Conservation (phyloP, 2,888 invertebrate genomes). For the Folsomia candida region DNA sequence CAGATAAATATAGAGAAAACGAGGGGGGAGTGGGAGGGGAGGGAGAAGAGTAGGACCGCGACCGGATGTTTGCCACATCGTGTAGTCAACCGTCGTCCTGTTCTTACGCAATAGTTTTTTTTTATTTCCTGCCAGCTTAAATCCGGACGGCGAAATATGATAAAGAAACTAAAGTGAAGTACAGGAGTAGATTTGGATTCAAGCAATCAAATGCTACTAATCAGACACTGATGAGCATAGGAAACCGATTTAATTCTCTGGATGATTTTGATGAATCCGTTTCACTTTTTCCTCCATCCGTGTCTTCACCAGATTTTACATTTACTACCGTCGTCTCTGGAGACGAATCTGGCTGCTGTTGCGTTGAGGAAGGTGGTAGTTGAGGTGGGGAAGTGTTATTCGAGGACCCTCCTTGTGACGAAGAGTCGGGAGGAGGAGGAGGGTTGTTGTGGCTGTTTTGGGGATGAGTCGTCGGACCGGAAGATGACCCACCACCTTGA, state of each 20-base stretch:
- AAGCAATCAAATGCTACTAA: no score
- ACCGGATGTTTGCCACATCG: no score
- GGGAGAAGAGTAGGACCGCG: no score
- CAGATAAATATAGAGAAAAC: no score
- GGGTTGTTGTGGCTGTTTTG: not conserved
- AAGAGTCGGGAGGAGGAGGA: slow-evolving; percentile 1
- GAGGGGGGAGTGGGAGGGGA: no score
- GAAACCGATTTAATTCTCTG: slow-evolving; percentile 40
- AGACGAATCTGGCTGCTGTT: not conserved
- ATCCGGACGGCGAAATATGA: no score
- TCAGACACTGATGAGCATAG: slow-evolving; percentile 38
- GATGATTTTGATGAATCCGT: not conserved
- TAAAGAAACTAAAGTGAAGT: no score
- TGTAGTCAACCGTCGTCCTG: no score
- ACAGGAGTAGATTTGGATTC: no score
- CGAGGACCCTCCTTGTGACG: not conserved
- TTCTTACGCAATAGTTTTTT: no score
- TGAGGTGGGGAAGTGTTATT: not conserved
- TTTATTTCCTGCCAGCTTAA: no score
- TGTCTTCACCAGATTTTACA: slow-evolving; percentile 42
- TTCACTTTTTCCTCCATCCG: slow-evolving; percentile 29
- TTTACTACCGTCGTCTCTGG: slow-evolving; percentile 12
- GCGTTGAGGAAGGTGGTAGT: no score
- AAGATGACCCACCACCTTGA: slow-evolving; percentile 6
- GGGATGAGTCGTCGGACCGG: not conserved